These are phyloP conservation scores for Ondatra zibethicus DNA, from an alignment of 2,113 vertebrate species.

Conservation along the genomic window DNA sequence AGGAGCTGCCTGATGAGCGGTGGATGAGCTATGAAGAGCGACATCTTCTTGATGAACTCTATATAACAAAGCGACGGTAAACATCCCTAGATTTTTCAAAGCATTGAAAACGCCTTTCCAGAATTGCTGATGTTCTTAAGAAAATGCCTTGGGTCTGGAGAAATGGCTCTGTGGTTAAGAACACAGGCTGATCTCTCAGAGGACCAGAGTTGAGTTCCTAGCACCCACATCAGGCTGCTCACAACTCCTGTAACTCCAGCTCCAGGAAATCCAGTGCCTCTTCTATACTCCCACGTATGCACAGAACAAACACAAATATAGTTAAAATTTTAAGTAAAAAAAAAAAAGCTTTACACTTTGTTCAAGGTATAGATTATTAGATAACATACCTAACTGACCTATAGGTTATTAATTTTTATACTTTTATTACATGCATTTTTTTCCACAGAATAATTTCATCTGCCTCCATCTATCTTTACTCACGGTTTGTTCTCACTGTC, in stretches of 20 bases:
- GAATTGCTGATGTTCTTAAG: neutral
- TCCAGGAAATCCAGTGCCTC: neutral
- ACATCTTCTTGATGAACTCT: conserved; percentile 92
- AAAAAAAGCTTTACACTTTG: neutral
- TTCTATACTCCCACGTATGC: neutral
- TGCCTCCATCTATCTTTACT: conserved; percentile 1
- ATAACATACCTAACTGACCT: neutral
- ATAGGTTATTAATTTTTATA: conserved; percentile 14
- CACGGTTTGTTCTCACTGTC: neutral
- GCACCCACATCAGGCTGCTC: neutral
- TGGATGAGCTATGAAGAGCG: conserved; percentile 94
- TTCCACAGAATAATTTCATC: neutral
- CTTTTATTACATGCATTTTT: conserved; percentile 44
- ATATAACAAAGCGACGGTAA: conserved; percentile 92
- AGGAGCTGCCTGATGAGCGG: conserved; percentile 90
- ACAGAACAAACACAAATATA: neutral
- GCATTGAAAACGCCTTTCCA: neutral
- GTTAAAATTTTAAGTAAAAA: neutral
- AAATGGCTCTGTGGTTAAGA: neutral
- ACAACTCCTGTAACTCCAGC: neutral
- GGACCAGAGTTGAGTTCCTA: neutral
- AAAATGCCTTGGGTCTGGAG: neutral
- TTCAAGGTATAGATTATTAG: neutral
- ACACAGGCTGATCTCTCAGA: neutral
- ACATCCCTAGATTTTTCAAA: neutral